A percentile compares a stretch with the other conserved stretches of the same genome.
These are phyloP conservation scores for Agrotis ipsilon DNA, from an alignment of 2,888 invertebrate genomes.

Conservation along the genomic window DNA sequence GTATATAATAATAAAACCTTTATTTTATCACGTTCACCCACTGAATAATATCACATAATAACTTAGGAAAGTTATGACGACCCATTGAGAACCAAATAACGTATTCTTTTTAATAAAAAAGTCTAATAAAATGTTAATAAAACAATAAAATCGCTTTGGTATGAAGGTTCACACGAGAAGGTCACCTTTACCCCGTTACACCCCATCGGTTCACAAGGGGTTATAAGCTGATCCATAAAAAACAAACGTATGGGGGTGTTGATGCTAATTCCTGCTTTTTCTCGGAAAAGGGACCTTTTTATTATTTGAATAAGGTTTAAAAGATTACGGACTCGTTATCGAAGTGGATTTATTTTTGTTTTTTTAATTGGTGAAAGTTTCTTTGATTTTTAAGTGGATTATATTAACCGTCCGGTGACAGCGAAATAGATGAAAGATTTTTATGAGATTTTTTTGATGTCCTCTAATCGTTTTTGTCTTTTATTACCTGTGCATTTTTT, in stretches of 20 bases:
- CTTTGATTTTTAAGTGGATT: background rate
- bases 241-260: constrained; percentile 41
- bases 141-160: constrained; percentile 46
- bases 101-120: constrained; percentile 49
- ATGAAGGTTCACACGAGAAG: constrained; percentile 47
- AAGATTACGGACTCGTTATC: constrained; percentile 18
- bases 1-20: background rate
- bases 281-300: constrained; percentile 16
- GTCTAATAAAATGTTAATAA: constrained; percentile 45
- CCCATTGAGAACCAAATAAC: constrained; percentile 23
- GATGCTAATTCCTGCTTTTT: constrained; percentile 35
- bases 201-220: constrained; percentile 51
- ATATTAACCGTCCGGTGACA: too few relatives aligned
- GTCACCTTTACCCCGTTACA: constrained; percentile 51
- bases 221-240: constrained; percentile 44
- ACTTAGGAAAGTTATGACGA: constrained; percentile 24
- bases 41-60: constrained; percentile 19
- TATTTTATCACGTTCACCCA: constrained; percentile 9
- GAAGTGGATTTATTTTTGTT: background rate
- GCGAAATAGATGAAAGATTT: too few relatives aligned
- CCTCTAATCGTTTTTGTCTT: too few relatives aligned
- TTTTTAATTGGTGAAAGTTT: background rate
- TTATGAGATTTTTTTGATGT: too few relatives aligned
- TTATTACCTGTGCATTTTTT: too few relatives aligned
- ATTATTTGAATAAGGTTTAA: constrained; percentile 21